phyloP scores from a whole-genome alignment of 64 coral and sea anemone genomes.

The Actinia tenebrosa region DNA sequence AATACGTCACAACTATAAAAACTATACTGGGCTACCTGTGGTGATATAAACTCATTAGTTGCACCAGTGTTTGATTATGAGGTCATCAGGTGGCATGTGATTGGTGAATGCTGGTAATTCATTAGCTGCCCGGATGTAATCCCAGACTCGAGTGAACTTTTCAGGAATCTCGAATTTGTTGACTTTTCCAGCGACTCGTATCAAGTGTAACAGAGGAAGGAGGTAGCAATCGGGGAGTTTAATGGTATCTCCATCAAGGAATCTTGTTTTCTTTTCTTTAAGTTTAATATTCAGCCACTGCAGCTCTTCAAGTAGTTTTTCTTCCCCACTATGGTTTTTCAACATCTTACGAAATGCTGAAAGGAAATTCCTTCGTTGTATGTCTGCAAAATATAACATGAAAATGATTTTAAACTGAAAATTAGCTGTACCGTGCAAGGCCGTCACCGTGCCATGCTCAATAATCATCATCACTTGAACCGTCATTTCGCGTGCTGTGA shows the following conservation, averaged over 20 bases:
- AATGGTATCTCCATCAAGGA: slow-evolving; percentile 8
- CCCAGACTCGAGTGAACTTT: not conserved
- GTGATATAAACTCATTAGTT: too few relatives aligned
- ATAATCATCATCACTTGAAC: too few relatives aligned
- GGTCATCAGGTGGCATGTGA: not conserved
- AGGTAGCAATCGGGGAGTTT: not conserved
- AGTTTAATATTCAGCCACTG: slow-evolving; percentile 5
- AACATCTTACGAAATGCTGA: slow-evolving; percentile 6
- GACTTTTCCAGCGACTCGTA: not conserved
- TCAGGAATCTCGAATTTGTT: slow-evolving; percentile 2
- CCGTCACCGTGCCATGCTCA: not conserved
- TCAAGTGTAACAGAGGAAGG: not conserved
- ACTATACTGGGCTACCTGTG: too few relatives aligned
- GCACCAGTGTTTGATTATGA: not conserved
- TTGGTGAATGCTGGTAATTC: not conserved
- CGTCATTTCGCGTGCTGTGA: too few relatives aligned
- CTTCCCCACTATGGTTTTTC: not conserved
- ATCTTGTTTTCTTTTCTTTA: not conserved
- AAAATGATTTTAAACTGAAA: not conserved
- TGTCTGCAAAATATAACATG: not conserved
- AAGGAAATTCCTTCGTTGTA: not conserved
- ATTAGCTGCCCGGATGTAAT: not conserved
- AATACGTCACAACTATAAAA: too few relatives aligned
- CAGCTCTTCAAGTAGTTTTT: not conserved
- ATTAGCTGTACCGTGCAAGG: too few relatives aligned